phyloP scores from a whole-genome alignment of 92 coral and sea anemone species.

The Diadumene lineata region DNA sequence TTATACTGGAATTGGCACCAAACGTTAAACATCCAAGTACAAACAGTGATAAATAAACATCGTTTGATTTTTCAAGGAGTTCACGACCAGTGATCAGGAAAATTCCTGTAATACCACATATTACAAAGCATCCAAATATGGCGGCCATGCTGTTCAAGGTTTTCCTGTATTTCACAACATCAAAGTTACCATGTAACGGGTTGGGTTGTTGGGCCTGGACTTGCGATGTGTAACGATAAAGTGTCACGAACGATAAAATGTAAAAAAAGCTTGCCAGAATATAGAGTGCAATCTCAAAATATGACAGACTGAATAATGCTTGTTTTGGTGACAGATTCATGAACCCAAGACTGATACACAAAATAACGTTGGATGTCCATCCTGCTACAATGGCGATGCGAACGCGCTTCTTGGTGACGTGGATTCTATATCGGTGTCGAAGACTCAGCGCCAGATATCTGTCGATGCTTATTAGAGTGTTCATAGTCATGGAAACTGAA shows the following conservation, averaged over 20 bases:
- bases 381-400: background rate
- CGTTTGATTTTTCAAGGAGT: too few relatives aligned
- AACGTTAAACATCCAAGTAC: too few relatives aligned
- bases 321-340: too few relatives aligned
- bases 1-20: too few relatives aligned
- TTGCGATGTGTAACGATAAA: slow-evolving; percentile 5
- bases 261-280: slow-evolving; percentile 7
- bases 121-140: background rate
- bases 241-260: background rate
- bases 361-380: too few relatives aligned
- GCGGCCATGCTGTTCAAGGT: background rate
- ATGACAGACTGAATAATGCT: too few relatives aligned
- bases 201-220: slow-evolving; percentile 19
- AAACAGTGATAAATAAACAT: too few relatives aligned
- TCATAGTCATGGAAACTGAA: slow-evolving; percentile 15
- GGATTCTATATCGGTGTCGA: slow-evolving; percentile 40
- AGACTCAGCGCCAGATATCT: slow-evolving; percentile 54
- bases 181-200: slow-evolving; percentile 12
- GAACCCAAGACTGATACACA: too few relatives aligned
- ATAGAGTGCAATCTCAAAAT: too few relatives aligned
- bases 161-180: slow-evolving; percentile 2
- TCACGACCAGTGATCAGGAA: too few relatives aligned
- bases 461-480: slow-evolving; percentile 45
- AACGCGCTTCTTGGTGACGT: slow-evolving; percentile 44
- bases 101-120: too few relatives aligned